Evolutionary conservation across 2,888 invertebrate genomes (phyloP).

Genomic region (Aporophyla nigra): DNA sequence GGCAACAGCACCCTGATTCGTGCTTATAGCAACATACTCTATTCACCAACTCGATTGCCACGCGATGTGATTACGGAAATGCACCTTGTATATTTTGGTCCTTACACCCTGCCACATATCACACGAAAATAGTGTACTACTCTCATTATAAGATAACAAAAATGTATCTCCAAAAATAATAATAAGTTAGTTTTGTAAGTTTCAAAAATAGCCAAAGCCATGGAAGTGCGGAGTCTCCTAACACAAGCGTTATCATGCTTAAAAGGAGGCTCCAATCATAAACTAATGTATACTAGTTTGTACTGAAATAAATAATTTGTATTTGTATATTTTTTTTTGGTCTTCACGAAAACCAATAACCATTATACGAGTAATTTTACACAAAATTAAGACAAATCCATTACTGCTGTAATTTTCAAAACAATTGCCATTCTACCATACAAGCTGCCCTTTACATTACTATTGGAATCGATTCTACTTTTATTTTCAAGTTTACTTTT

Average conservation of each 20-base stretch:
- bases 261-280: too few relatives aligned
- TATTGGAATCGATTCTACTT: conserved; percentile 26
- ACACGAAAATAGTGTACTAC: too few relatives aligned
- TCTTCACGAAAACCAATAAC: background rate
- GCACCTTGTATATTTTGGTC: background rate
- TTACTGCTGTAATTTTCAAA: background rate
- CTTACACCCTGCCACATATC: too few relatives aligned
- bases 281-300: too few relatives aligned
- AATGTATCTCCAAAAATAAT: too few relatives aligned
- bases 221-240: too few relatives aligned
- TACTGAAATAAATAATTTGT: too few relatives aligned
- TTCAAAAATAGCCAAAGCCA: too few relatives aligned
- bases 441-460: conserved; percentile 6
- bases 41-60: background rate
- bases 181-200: too few relatives aligned
- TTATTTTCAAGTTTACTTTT: conserved; percentile 38
- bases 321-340: too few relatives aligned
- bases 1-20: background rate
- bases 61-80: background rate
- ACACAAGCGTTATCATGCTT: too few relatives aligned
- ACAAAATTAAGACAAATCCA: background rate
- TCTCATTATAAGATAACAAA: too few relatives aligned
- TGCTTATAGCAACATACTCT: background rate
- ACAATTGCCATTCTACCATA: conserved; percentile 7
- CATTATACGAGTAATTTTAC: conserved; percentile 16